Evolutionary conservation across 2,888 invertebrate genomes (phyloP).

Genomic region (Microchrysa polita): DNA sequence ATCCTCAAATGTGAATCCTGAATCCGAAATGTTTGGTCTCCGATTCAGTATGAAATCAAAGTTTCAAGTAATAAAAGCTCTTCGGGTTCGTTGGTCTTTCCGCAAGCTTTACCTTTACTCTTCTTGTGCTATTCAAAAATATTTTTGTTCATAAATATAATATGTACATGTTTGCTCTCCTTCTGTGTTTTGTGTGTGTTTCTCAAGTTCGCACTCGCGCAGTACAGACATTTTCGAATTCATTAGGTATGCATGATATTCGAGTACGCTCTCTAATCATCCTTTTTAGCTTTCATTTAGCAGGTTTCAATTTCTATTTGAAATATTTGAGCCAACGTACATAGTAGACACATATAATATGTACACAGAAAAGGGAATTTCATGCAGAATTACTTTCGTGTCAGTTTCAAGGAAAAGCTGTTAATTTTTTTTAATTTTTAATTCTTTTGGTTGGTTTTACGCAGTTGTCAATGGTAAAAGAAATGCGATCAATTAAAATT

Average conservation of each 20-base stretch:
- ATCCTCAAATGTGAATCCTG: too few species aligned
- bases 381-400: too few species aligned
- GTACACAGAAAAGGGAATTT: too few species aligned
- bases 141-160: neutral
- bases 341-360: too few species aligned
- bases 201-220: conserved; percentile 14
- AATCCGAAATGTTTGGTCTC: too few species aligned
- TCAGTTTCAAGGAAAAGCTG: too few species aligned
- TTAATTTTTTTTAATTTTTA: too few species aligned
- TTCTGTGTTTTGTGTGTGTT: neutral
- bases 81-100: conserved; percentile 32
- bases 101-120: conserved; percentile 6
- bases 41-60: neutral
- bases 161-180: too few species aligned
- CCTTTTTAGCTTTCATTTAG: neutral
- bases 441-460: too few species aligned
- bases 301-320: neutral
- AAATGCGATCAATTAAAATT: too few species aligned
- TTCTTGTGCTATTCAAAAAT: too few species aligned
- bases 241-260: neutral
- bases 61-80: conserved; percentile 1
- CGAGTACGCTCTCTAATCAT: neutral
- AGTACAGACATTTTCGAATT: neutral
- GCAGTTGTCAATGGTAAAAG: too few species aligned
- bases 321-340: neutral